phyloP scores from a whole-genome alignment of 2,888 invertebrate genomes.

The Tribolium freemani region DNA sequence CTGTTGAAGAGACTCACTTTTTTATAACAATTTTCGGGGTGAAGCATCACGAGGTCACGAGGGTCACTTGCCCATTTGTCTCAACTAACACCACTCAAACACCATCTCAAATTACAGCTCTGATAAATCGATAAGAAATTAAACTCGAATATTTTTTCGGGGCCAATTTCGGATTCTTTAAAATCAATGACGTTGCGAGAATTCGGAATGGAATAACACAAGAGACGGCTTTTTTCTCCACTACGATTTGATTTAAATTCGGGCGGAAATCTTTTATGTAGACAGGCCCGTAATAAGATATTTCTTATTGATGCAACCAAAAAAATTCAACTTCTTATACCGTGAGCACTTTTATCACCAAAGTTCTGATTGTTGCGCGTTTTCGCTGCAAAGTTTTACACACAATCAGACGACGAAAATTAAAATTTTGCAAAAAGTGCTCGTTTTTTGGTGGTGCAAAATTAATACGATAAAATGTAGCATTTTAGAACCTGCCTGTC shows the following conservation, averaged over 20 bases:
- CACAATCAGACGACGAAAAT: slow-evolving; percentile 5
- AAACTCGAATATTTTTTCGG: slow-evolving; percentile 26
- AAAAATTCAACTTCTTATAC: not conserved
- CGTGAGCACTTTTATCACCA: slow-evolving; percentile 17
- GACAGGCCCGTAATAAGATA: slow-evolving; percentile 15
- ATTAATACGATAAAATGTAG: not conserved
- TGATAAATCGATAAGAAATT: slow-evolving; percentile 29
- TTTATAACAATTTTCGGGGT: not conserved
- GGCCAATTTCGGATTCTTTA: slow-evolving; percentile 10
- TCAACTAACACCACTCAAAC: slow-evolving; percentile 28
- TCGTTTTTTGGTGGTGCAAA: not conserved
- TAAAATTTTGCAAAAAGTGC: slow-evolving; percentile 8
- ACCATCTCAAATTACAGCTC: slow-evolving; percentile 25
- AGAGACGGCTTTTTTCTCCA: slow-evolving; percentile 11
- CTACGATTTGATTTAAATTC: slow-evolving; percentile 15
- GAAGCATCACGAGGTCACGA: slow-evolving; percentile 8
- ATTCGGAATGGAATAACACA: slow-evolving; percentile 13
- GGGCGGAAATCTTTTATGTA: not conserved
- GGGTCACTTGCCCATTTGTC: slow-evolving; percentile 11
- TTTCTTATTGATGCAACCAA: not conserved
- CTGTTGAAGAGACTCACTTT: not conserved
- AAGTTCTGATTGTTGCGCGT: slow-evolving; percentile 27
- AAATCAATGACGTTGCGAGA: slow-evolving; percentile 30
- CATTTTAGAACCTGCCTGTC: not conserved
- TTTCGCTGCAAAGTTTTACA: not conserved